phyloP scores from a whole-genome alignment of 2,888 invertebrate species.

The Holacanthella duospinosa region DNA sequence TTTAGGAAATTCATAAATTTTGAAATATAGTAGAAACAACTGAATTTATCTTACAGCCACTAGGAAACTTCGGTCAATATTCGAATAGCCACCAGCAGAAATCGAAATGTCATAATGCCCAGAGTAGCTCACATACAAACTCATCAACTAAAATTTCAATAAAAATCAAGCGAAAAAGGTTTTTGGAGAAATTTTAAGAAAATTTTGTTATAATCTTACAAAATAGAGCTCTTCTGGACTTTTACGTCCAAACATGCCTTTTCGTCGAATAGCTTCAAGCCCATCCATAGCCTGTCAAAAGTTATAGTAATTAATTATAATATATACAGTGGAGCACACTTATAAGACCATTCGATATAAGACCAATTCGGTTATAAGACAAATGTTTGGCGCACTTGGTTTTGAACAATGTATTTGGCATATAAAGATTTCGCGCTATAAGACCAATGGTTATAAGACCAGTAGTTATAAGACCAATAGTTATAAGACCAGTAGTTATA shows the following conservation, averaged over 20 bases:
- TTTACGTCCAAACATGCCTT: slow-evolving; percentile 25
- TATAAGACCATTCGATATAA: no score
- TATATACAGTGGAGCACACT: no score
- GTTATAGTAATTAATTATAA: neutral
- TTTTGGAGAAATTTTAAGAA: slow-evolving; percentile 1
- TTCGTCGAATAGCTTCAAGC: slow-evolving; percentile 21
- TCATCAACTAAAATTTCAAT: slow-evolving; percentile 14
- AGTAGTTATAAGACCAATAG: no score
- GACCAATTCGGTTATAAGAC: no score
- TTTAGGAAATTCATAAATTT: neutral
- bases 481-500: no score
- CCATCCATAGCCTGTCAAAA: slow-evolving; percentile 22
- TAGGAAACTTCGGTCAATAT: slow-evolving; percentile 20
- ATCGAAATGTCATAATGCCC: slow-evolving; percentile 21
- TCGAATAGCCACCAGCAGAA: slow-evolving; percentile 15
- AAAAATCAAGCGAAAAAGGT: slow-evolving; percentile 2
- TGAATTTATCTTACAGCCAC: slow-evolving; percentile 15
- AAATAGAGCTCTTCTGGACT: slow-evolving; percentile 27
- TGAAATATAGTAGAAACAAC: neutral
- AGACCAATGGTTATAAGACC: no score
- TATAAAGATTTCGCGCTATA: no score
- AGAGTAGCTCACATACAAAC: slow-evolving; percentile 21
- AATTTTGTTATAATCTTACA: slow-evolving; percentile 10
- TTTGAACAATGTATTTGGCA: no score
- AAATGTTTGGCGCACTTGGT: no score